Evolutionary conservation across 2,797 vertebrate genomes (phyloP).

Genomic region (Florisuga fusca): DNA sequence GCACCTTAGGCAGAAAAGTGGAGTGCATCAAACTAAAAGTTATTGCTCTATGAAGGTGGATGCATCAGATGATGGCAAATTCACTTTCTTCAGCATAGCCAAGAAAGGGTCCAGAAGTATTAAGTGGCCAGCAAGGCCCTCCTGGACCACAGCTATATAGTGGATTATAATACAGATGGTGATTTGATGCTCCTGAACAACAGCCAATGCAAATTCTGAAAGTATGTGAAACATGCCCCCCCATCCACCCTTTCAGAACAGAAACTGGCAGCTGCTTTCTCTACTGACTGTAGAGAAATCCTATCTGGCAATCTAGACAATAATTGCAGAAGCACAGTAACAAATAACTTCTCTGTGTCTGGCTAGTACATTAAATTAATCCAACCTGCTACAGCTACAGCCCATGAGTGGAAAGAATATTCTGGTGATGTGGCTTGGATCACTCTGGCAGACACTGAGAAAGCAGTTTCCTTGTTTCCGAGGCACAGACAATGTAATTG

Average conservation of each 20-base stretch:
- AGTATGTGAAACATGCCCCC: slow-evolving; percentile 65
- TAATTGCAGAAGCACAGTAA: slow-evolving; percentile 54
- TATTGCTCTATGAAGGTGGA: not conserved
- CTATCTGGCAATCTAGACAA: slow-evolving; percentile 62
- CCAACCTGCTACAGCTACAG: slow-evolving; percentile 58
- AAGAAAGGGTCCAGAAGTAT: not conserved
- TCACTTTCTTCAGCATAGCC: not conserved
- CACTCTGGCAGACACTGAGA: slow-evolving; percentile 5
- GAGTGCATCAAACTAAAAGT: not conserved
- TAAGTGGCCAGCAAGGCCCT: slow-evolving; percentile 49
- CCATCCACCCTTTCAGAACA: slow-evolving; percentile 53
- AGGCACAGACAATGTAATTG: slow-evolving; percentile 64
- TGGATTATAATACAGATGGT: slow-evolving; percentile 62
- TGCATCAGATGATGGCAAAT: not conserved
- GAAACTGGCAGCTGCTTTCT: slow-evolving; percentile 62
- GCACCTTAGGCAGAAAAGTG: not conserved
- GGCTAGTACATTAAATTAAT: slow-evolving; percentile 66
- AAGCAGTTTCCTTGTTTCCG: slow-evolving; percentile 37
- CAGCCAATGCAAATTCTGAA: slow-evolving; percentile 62
- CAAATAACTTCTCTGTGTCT: slow-evolving; percentile 64
- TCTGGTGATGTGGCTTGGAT: slow-evolving; percentile 53
- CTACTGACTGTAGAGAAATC: slow-evolving; percentile 44
- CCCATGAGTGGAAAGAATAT: slow-evolving; percentile 48
- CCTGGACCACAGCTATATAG: slow-evolving; percentile 31
- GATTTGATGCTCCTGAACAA: slow-evolving; percentile 25